Conservation (phyloP, 2,113 vertebrate species). For the Recurvirostra avosetta region DNA sequence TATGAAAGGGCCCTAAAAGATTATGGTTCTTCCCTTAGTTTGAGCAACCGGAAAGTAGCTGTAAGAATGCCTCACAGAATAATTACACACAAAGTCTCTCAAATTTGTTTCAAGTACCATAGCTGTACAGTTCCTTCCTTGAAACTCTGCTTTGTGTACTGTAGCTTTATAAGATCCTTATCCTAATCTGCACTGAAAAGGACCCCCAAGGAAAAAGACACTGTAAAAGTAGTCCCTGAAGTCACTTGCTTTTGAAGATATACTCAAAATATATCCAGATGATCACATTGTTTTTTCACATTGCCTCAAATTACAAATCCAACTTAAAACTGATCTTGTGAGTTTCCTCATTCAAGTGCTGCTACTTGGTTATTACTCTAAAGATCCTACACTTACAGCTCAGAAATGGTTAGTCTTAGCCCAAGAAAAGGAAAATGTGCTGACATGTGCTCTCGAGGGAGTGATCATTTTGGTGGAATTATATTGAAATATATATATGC, state of each 20-base stretch:
- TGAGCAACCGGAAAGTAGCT: not conserved
- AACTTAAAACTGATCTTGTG: not conserved
- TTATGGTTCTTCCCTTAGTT: not conserved
- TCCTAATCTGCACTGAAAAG: not conserved
- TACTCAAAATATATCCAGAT: not conserved
- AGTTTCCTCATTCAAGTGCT: not conserved
- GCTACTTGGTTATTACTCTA: not conserved
- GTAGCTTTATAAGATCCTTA: not conserved
- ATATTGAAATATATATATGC: not conserved
- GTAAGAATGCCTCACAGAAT: not conserved
- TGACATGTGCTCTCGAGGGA: not conserved
- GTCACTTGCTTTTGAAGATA: not conserved
- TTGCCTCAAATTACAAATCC: not conserved
- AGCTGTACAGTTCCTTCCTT: not conserved
- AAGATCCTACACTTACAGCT: not conserved
- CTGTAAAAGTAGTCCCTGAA: not conserved
- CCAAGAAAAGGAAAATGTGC: not conserved
- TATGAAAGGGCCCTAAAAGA: not conserved
- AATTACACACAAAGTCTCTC: not conserved
- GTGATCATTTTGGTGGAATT: not conserved
- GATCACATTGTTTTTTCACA: not conserved
- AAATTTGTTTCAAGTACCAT: not conserved
- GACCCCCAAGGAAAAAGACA: not conserved
- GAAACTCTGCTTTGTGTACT: not conserved
- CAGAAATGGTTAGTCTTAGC: not conserved